Percentiles rank a stretch among this genome's conserved stretches.
Evolutionary conservation across 2,113 vertebrate species (phyloP).

Genomic region (Odobenus rosmarus): DNA sequence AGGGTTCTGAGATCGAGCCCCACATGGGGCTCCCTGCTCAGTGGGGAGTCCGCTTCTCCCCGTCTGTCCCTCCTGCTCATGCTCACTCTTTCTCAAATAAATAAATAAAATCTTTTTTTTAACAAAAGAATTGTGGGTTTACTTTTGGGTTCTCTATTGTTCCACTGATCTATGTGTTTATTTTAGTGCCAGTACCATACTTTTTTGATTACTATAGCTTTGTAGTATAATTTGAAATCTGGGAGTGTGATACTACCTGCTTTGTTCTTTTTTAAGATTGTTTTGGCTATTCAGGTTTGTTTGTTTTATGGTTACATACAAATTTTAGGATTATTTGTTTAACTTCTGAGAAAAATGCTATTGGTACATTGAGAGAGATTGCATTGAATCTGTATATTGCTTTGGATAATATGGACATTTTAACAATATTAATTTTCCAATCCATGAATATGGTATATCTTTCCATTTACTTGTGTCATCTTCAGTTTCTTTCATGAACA

Average conservation of each 20-base stretch:
- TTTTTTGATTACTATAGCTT: background rate
- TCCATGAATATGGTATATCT: background rate
- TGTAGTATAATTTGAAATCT: background rate
- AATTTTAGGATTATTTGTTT: background rate
- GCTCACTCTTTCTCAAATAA: too few relatives aligned
- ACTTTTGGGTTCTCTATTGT: background rate
- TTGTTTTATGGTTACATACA: background rate
- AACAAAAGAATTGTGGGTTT: background rate
- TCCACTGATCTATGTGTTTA: background rate
- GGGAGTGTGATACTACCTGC: background rate
- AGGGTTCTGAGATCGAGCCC: too few relatives aligned
- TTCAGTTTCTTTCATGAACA: background rate
- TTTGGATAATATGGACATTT: background rate
- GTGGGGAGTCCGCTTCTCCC: too few relatives aligned
- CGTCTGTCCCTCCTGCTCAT: too few relatives aligned
- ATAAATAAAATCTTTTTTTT: too few relatives aligned
- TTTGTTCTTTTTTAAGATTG: background rate
- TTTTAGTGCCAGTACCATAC: background rate
- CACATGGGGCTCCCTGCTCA: too few relatives aligned
- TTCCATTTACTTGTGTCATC: background rate
- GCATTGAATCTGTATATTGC: background rate
- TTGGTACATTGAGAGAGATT: background rate
- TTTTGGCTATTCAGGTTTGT: background rate
- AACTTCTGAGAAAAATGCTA: background rate
- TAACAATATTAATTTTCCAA: background rate